These are phyloP conservation scores for Struthio camelus DNA, from an alignment of 2,113 vertebrate species.

Conservation along the genomic window DNA sequence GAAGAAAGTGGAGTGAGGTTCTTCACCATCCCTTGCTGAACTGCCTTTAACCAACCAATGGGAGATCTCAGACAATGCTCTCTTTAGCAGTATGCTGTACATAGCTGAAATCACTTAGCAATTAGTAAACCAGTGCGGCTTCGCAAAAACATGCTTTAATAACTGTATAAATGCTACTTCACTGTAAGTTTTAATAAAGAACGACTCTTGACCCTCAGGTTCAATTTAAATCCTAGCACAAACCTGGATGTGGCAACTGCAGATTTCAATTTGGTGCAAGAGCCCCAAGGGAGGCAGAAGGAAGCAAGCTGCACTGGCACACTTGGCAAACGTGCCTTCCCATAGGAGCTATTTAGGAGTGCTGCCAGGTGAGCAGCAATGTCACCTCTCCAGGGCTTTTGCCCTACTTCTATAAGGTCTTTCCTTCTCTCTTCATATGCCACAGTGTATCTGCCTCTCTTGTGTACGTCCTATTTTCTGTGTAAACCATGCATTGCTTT, in stretches of 20 bases:
- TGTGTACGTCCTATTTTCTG: not conserved
- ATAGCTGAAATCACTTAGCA: not conserved
- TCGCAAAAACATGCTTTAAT: not conserved
- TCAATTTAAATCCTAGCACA: slow-evolving; percentile 17
- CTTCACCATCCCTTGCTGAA: not conserved
- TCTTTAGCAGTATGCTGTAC: not conserved
- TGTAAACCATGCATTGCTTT: not conserved
- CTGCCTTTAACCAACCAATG: not conserved
- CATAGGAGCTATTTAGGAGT: not conserved
- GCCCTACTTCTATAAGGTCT: not conserved
- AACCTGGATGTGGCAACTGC: not conserved
- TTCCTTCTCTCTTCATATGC: not conserved
- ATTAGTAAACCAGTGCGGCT: not conserved
- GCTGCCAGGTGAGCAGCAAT: slow-evolving; percentile 3
- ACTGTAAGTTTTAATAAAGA: not conserved
- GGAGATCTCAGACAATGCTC: fast-evolving
- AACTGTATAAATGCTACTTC: not conserved
- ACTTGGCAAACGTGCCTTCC: not conserved
- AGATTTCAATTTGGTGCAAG: not conserved
- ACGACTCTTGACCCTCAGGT: not conserved
- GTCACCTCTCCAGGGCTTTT: not conserved
- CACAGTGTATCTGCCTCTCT: not conserved
- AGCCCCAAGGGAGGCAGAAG: not conserved
- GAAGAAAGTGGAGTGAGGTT: not conserved
- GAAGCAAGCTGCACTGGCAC: not conserved